These are phyloP conservation scores for Homarus americanus DNA, from an alignment of 1,140 invertebrate species.

Conservation along the genomic window DNA sequence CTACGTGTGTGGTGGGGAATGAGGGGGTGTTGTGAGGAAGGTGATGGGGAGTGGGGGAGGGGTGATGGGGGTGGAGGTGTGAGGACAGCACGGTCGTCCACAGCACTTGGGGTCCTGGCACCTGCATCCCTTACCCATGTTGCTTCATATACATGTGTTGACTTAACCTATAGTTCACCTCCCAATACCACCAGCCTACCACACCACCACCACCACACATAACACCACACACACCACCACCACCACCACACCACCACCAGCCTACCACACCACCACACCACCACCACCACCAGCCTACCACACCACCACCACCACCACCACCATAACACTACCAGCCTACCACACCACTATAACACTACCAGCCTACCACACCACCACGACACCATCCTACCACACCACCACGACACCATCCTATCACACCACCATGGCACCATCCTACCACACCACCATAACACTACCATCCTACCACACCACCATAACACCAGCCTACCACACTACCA, in stretches of 20 bases:
- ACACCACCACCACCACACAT: background rate
- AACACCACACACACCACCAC: background rate
- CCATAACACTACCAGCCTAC: too few relatives aligned
- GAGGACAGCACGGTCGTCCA: background rate
- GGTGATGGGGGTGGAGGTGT: background rate
- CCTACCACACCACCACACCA: too few relatives aligned
- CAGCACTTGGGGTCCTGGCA: background rate
- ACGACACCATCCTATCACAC: too few relatives aligned
- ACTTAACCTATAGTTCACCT: background rate
- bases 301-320: background rate
- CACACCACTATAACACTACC: too few relatives aligned
- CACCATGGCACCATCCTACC: too few relatives aligned
- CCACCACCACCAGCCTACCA: background rate
- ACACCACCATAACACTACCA: too few relatives aligned
- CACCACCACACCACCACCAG: background rate
- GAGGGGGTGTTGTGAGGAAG: background rate
- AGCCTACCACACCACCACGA: too few relatives aligned
- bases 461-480: too few relatives aligned
- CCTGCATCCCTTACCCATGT: background rate
- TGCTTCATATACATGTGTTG: background rate
- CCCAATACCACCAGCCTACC: too few relatives aligned
- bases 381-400: too few relatives aligned
- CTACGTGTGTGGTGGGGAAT: background rate
- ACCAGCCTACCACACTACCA: too few relatives aligned
- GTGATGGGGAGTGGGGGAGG: background rate